Percentiles rank a stretch among this genome's conserved stretches.
Evolutionary conservation across 2,888 invertebrate species (phyloP).

Genomic region (Rhingia campestris): DNA sequence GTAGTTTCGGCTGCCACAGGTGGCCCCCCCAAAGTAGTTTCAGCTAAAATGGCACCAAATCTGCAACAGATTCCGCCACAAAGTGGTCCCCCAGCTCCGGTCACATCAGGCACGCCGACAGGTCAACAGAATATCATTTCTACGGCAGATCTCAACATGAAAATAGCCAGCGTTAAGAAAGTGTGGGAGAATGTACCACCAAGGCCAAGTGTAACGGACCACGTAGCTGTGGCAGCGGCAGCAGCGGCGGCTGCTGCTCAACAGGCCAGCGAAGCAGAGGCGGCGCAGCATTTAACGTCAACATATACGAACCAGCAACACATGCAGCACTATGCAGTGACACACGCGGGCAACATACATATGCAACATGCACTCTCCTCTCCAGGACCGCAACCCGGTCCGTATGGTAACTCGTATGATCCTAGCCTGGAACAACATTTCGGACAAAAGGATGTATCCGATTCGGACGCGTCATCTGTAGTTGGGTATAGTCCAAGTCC

Average conservation of each 20-base stretch:
- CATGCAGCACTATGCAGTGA: slow-evolving; percentile 79
- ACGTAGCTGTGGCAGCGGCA: slow-evolving; percentile 78
- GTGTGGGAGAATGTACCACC: slow-evolving; percentile 89
- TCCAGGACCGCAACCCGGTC: slow-evolving; percentile 78
- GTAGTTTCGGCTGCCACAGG: slow-evolving; percentile 52
- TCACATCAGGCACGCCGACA: slow-evolving; percentile 54
- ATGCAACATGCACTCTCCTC: slow-evolving; percentile 82
- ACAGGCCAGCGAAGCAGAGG: slow-evolving; percentile 59
- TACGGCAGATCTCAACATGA: slow-evolving; percentile 95
- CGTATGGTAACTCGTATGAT: slow-evolving; percentile 82
- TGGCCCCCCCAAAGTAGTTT: slow-evolving; percentile 78
- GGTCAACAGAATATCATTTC: slow-evolving; percentile 89
- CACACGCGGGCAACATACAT: slow-evolving; percentile 79
- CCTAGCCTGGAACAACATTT: slow-evolving; percentile 83
- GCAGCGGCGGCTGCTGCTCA: slow-evolving; percentile 62
- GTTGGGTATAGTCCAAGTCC: slow-evolving; percentile 84
- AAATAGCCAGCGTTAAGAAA: slow-evolving; percentile 95
- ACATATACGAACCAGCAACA: slow-evolving; percentile 78
- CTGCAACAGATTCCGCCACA: slow-evolving; percentile 59
- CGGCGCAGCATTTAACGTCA: slow-evolving; percentile 75
- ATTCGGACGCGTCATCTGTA: slow-evolving; percentile 66
- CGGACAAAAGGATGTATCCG: slow-evolving; percentile 77
- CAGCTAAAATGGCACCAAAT: slow-evolving; percentile 82
- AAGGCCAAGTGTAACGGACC: slow-evolving; percentile 88
- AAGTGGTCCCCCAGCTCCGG: slow-evolving; percentile 29